These are phyloP conservation scores for Melanchra persicariae DNA, from an alignment of 2,888 invertebrate genomes.

Conservation along the genomic window DNA sequence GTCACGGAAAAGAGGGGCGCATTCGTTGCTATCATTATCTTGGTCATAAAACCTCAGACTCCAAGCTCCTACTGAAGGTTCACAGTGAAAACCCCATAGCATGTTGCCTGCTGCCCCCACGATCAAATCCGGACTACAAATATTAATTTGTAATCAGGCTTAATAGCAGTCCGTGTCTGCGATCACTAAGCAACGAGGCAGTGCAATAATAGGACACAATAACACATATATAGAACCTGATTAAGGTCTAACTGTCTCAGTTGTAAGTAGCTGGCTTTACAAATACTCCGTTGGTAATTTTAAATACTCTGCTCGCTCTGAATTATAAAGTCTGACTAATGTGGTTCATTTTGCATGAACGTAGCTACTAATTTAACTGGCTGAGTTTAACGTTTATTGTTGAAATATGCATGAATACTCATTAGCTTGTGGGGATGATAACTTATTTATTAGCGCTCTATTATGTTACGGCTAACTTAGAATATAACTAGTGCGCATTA, in stretches of 20 bases:
- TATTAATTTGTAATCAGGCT: no score
- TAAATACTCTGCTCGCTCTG: constrained; percentile 36
- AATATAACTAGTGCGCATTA: background rate
- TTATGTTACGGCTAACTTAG: constrained; percentile 14
- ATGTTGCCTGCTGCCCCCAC: no score
- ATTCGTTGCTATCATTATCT: no score
- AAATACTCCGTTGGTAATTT: constrained; percentile 47
- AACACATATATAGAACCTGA: constrained; percentile 30
- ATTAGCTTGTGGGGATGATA: constrained; percentile 41
- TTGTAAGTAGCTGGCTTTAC: constrained; percentile 35
- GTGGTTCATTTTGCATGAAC: constrained; percentile 46
- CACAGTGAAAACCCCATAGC: no score
- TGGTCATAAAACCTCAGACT: no score
- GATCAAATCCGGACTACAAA: no score
- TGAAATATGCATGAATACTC: constrained; percentile 56
- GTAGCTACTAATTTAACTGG: constrained; percentile 55
- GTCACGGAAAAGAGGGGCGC: no score
- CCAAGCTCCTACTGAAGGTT: no score
- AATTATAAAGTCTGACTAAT: constrained; percentile 53
- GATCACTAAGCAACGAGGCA: no score
- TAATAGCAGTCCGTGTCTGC: no score
- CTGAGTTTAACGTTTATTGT: constrained; percentile 48
- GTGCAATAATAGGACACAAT: background rate
- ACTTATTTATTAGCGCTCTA: constrained; percentile 33
- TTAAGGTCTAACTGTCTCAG: constrained; percentile 38